Evolutionary conservation across 2,797 vertebrate species (phyloP).

Genomic region (Vespertilio murinus): DNA sequence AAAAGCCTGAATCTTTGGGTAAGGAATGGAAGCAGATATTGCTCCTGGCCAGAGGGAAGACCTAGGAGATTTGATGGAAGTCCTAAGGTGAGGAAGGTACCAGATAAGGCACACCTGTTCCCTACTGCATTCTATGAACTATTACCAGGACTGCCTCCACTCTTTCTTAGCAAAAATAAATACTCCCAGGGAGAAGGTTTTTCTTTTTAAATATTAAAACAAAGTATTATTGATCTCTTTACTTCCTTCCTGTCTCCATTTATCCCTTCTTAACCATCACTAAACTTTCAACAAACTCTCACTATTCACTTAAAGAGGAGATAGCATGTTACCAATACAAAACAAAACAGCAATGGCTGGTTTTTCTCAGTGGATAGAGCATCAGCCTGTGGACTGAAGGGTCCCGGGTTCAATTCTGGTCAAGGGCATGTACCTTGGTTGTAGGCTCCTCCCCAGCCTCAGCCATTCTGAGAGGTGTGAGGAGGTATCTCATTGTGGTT

Average conservation of each 20-base stretch:
- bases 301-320: slow-evolving; percentile 12
- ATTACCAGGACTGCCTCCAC: neutral
- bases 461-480: too few species aligned
- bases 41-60: neutral
- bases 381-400: too few species aligned
- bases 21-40: neutral
- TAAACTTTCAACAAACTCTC: neutral
- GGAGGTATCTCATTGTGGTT: too few species aligned
- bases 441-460: too few species aligned
- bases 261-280: neutral
- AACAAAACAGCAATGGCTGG: neutral
- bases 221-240: neutral
- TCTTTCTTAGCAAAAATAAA: neutral
- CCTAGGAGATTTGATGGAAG: neutral
- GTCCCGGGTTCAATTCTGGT: too few species aligned
- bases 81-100: neutral
- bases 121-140: neutral
- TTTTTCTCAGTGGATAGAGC: too few species aligned
- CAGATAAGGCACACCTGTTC: neutral
- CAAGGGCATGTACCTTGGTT: too few species aligned
- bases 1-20: neutral
- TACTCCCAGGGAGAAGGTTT: neutral
- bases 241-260: neutral
- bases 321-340: neutral
- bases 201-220: neutral